Base-by-base conservation (phyloP, 2,797 vertebrate genomes). In the Scomberomorus guttatus region DNA sequence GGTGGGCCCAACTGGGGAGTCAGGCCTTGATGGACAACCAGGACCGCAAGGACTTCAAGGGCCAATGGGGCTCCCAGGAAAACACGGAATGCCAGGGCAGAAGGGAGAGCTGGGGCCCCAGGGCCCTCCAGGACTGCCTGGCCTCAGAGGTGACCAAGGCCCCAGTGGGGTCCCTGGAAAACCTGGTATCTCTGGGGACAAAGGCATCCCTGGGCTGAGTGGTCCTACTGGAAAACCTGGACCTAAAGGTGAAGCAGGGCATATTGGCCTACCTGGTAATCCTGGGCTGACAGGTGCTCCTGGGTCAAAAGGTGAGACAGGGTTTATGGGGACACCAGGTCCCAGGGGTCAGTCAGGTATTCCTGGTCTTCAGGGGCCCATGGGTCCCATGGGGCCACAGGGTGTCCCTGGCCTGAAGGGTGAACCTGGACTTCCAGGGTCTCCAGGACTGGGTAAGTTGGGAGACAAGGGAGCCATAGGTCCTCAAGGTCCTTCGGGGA, bases 371-470 rank as follows among this genome's bases (percentile, higher is more conserved):
- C 97, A 98, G 82, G 98, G 98, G 0, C 97, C 98, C 0, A 94
- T 97, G 2, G 98, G 98, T 14, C 98, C 98, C 20, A 97, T 99
- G 89, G 98, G 98, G 54, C 98, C 97, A 12, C 98, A 98, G 80
- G 98, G 98, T 58, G 85, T 95, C 67, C 98, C 97, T 1, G 98
- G 98, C 34, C 79, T 94, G 9, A 99, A 97, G 82, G 98, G 98
- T 12, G 98, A 99, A 46, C 81, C 94, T 0, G 98, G 98, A 60
- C 89, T 95, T 63, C 96, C 97, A 0, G 98, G 98, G 7, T 34
- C 89, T 81, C 97, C 96, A 0, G 98, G 98, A 1, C 88, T 96
- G 56, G 97, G 97, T 42, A 97, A 96, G 78, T 80, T 91, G 0
- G 98, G 98, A 0, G 96, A 97, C 7, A 97, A 96, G 0, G 98